Percentiles rank a stretch among this genome's conserved stretches.
These are phyloP conservation scores for Drosophila tani DNA, from an alignment of 1,140 invertebrate species.

Conservation along the genomic window DNA sequence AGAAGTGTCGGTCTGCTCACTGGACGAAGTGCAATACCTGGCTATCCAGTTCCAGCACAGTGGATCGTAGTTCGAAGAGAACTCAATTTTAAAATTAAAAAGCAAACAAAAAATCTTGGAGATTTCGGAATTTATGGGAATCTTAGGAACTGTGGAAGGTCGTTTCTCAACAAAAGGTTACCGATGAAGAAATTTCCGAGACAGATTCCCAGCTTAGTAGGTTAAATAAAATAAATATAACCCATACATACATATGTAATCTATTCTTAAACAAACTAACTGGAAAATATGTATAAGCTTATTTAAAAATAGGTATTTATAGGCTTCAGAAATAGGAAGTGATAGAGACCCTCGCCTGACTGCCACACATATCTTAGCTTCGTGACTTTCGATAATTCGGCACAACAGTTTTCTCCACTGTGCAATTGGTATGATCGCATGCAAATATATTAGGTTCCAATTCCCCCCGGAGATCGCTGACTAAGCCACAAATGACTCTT, in stretches of 20 bases:
- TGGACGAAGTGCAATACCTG: constrained; percentile 19
- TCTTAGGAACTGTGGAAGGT: not conserved
- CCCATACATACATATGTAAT: not conserved
- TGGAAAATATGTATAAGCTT: no score
- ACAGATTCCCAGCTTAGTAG: not conserved
- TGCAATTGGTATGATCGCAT: constrained; percentile 37
- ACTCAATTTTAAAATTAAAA: not conserved
- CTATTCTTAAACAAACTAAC: no score
- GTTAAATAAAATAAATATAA: not conserved
- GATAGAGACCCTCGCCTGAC: constrained; percentile 6
- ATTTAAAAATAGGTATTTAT: not conserved
- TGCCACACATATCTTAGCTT: constrained; percentile 10
- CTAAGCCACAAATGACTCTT: constrained; percentile 31
- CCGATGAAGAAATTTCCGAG: not conserved
- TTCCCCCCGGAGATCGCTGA: constrained; percentile 16
- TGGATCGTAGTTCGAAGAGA: not conserved
- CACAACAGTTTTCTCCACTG: constrained; percentile 15
- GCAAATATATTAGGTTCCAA: constrained; percentile 29
- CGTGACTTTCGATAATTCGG: not conserved
- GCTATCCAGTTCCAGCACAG: constrained; percentile 8
- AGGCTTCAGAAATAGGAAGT: not conserved
- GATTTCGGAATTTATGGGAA: not conserved
- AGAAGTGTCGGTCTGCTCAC: constrained; percentile 1
- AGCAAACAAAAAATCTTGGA: not conserved
- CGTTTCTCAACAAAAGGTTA: no score